These are phyloP conservation scores for Bubo scandiacus DNA, from an alignment of 2,113 vertebrate species.

Conservation along the genomic window DNA sequence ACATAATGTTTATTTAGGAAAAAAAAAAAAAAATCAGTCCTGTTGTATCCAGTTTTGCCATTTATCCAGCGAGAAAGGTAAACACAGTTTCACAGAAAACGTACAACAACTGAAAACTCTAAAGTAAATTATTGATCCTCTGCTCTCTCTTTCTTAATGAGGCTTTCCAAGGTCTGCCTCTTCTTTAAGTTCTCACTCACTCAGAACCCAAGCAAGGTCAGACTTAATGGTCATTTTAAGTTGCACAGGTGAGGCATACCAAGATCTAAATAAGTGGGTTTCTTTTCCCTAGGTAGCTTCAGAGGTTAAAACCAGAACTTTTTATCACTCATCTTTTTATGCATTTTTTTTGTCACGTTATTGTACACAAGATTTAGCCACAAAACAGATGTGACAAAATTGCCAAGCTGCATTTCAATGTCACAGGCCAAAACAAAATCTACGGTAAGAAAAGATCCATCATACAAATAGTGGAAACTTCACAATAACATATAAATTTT, in stretches of 20 bases:
- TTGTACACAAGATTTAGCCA: background rate
- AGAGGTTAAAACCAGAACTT: background rate
- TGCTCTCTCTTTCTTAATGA: background rate
- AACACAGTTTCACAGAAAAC: background rate
- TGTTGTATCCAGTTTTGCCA: background rate
- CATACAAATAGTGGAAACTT: background rate
- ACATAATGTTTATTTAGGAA: background rate
- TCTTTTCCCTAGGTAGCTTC: background rate
- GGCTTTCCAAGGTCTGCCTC: background rate
- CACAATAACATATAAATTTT: background rate
- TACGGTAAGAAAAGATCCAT: background rate
- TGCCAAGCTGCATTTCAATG: background rate
- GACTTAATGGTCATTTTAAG: background rate
- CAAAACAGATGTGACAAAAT: background rate
- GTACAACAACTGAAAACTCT: background rate
- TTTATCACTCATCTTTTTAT: background rate
- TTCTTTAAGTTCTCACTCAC: background rate
- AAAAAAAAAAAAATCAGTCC: too few relatives aligned
- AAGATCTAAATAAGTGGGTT: background rate
- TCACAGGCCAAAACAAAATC: background rate
- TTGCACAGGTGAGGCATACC: background rate
- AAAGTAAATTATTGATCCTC: background rate
- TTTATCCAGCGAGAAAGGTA: background rate
- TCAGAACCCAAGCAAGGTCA: background rate
- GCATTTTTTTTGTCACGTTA: background rate